phyloP scores from a whole-genome alignment of 2,113 vertebrate species.

The Sula dactylatra region DNA sequence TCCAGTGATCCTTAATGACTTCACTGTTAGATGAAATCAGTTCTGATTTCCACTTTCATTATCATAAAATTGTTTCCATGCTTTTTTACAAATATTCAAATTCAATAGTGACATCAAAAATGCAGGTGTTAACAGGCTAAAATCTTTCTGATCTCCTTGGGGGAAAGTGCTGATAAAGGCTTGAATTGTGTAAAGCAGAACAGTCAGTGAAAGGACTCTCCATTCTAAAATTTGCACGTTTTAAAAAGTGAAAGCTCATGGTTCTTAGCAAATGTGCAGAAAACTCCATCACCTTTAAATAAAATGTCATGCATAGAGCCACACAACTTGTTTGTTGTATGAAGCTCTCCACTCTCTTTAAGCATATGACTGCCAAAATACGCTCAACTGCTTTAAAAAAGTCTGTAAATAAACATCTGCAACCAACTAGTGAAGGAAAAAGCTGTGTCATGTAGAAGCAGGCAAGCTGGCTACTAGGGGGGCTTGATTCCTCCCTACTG shows the following conservation, averaged over 20 bases:
- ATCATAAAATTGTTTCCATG: background rate
- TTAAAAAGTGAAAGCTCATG: background rate
- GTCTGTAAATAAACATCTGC: rapidly evolving
- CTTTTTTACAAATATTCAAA: background rate
- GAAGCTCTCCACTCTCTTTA: background rate
- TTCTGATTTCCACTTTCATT: background rate
- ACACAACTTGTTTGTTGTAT: background rate
- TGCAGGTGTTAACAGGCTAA: background rate
- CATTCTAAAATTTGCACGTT: background rate
- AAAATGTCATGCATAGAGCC: background rate
- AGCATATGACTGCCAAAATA: background rate
- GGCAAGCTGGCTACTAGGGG: background rate
- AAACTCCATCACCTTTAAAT: background rate
- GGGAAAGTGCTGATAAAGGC: background rate
- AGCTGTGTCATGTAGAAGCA: background rate
- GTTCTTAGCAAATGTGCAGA: background rate
- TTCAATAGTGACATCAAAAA: background rate
- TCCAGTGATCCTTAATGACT: background rate
- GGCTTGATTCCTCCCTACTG: background rate
- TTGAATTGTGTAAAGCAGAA: background rate
- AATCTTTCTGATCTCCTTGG: background rate
- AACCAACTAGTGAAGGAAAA: background rate
- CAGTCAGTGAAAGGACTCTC: background rate
- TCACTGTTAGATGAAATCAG: background rate
- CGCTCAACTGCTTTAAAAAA: background rate